Evolutionary conservation across 2,797 vertebrate species (phyloP), one percentile per base, ranked within the genome.

Genomic region (Enteromius thamalakanensis): DNA sequence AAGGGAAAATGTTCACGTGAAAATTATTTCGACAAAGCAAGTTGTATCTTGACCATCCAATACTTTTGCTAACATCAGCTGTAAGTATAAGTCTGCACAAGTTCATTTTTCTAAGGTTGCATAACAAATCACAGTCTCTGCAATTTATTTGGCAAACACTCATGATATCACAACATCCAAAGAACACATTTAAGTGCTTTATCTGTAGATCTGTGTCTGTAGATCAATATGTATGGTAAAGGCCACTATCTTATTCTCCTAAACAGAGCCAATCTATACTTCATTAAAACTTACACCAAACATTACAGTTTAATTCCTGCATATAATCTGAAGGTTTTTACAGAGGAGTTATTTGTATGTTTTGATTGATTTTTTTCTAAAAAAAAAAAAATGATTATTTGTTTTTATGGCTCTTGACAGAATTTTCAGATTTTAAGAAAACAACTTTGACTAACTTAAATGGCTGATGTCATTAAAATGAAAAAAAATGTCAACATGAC

Each of bases 61-160:
- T 37, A 6, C 29, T 80, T 79, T 80, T 42, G 15, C 32, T 70
- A 26, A 37, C 47, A 68, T 37, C 14, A 68, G 12, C n/a, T 60
- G 23, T 58, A 55, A 21, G 8, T 69, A 21, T 45, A 12, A 23
- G 64, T 26, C 14, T 62, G 9, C 9, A 67, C 3, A 9, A 21
- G 8, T 47, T 77, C 9, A 23, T n/a, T 37, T 21, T n/a, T 4
- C 58, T 34, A 53, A n/a, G n/a, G 71, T 40, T 76, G 6, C n/a
- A 14, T 37, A 32, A 32, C 1, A 37, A 58, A 12, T 76, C 10
- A 76, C 17, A 6, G 32, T 3, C 21, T 42, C 8, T 62, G 55
- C 55, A 62, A 29, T 62, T 76, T 45, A 17, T 14, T 45, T 23
- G 9, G 49, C 49, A 19, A 58, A 11, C 26, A 40, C 21, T 49